A percentile compares a stretch with the other conserved stretches of the same genome.
Evolutionary conservation across 2,113 vertebrate genomes (phyloP).

Genomic region (Callocephalon fimbriatum): DNA sequence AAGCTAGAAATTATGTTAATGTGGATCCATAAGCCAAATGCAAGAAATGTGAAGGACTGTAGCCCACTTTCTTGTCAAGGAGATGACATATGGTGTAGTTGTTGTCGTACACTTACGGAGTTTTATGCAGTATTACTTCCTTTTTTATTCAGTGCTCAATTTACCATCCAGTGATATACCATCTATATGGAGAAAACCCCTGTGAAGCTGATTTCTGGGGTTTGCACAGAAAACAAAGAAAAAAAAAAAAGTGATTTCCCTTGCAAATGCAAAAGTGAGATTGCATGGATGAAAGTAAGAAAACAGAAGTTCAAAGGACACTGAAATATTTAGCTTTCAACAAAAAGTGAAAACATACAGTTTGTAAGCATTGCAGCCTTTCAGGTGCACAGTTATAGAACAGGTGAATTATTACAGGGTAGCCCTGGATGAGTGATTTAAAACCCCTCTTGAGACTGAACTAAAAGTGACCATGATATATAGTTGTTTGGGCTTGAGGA

Average conservation of each 20-base stretch:
- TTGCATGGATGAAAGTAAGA: background rate
- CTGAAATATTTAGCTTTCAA: background rate
- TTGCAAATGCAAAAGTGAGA: background rate
- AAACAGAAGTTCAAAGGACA: background rate
- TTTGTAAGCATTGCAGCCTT: background rate
- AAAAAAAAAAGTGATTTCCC: background rate
- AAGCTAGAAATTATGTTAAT: background rate
- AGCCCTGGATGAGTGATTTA: slow-evolving; percentile 1
- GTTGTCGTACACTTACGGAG: background rate
- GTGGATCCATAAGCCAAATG: background rate
- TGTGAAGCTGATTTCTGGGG: background rate
- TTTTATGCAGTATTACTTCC: background rate
- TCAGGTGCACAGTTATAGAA: background rate
- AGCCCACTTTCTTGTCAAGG: background rate
- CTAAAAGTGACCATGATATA: background rate
- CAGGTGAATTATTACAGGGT: slow-evolving; percentile 13
- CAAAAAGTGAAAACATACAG: background rate
- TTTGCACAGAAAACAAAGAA: background rate
- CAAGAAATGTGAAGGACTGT: background rate
- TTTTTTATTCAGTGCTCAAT: background rate
- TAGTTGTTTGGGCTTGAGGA: background rate
- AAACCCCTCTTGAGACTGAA: background rate
- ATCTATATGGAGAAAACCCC: background rate
- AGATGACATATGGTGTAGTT: background rate
- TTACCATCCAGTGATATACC: background rate